Conservation (phyloP, 2,113 vertebrate genomes). For the Amphilophus citrinellus region DNA sequence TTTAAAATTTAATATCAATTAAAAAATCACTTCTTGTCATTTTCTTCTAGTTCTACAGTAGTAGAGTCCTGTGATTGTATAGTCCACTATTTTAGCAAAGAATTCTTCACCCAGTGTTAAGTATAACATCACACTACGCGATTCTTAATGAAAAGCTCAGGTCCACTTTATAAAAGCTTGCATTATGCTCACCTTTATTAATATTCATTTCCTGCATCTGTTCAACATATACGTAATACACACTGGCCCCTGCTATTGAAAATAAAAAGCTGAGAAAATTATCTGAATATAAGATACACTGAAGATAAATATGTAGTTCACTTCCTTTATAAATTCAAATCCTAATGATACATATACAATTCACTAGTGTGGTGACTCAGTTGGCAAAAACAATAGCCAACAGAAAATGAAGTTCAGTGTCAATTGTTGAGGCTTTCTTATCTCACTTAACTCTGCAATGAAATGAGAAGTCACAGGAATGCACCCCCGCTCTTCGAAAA, state of each 20-base stretch:
- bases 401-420: constrained; percentile 35
- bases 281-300: constrained; percentile 25
- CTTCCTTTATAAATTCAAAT: constrained; percentile 32
- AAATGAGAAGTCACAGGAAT: constrained; percentile 26
- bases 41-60: neutral
- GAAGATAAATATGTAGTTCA: constrained; percentile 31
- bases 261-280: constrained; percentile 30
- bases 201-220: neutral
- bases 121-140: neutral
- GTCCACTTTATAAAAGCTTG: neutral
- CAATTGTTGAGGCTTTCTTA: constrained; percentile 34
- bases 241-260: neutral
- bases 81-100: neutral
- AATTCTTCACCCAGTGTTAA: constrained; percentile 4
- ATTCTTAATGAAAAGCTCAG: neutral
- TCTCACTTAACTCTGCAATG: constrained; percentile 24
- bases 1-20: neutral
- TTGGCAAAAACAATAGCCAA: constrained; percentile 9
- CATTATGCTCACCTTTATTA: neutral
- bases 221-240: constrained; percentile 15
- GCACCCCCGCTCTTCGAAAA: constrained; percentile 5
- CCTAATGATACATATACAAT: constrained; percentile 6
- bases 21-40: neutral
- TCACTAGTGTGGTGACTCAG: constrained; percentile 12
- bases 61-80: neutral